Percentiles rank a stretch among this genome's conserved stretches.
phyloP scores from a whole-genome alignment of 2,113 vertebrate species.

The Apodemus speciosus region DNA sequence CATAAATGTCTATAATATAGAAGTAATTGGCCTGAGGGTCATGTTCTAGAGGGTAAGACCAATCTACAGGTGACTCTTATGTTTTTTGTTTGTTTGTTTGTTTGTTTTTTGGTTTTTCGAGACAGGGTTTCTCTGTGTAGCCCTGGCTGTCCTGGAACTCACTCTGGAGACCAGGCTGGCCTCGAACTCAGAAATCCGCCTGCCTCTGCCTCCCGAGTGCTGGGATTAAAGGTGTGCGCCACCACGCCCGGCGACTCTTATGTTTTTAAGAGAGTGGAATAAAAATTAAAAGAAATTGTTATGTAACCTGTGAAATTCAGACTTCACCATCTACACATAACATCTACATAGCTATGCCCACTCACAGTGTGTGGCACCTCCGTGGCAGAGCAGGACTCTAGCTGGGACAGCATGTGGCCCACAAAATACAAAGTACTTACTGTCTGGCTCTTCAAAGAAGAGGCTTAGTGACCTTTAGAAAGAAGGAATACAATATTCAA shows the following conservation, averaged over 20 bases:
- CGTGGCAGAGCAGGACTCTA: neutral
- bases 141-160: too few relatives aligned
- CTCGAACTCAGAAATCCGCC: too few relatives aligned
- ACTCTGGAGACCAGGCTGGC: too few relatives aligned
- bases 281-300: neutral
- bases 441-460: neutral
- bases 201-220: too few relatives aligned
- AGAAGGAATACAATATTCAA: neutral
- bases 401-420: neutral
- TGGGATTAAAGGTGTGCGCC: too few relatives aligned
- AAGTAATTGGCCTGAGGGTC: neutral
- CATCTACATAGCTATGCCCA: neutral
- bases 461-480: neutral
- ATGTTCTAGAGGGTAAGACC: neutral
- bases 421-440: neutral
- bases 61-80: neutral
- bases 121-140: too few relatives aligned
- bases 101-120: too few relatives aligned
- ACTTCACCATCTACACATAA: neutral
- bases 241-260: neutral
- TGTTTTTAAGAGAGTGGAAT: neutral
- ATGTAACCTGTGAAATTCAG: slow-evolving; percentile 3
- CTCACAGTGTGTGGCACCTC: neutral
- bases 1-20: neutral
- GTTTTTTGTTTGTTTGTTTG: too few relatives aligned